A percentile compares a stretch with the other conserved stretches of the same genome.
Conservation (phyloP, 2,113 vertebrate genomes). For the Oncorhynchus masou region DNA sequence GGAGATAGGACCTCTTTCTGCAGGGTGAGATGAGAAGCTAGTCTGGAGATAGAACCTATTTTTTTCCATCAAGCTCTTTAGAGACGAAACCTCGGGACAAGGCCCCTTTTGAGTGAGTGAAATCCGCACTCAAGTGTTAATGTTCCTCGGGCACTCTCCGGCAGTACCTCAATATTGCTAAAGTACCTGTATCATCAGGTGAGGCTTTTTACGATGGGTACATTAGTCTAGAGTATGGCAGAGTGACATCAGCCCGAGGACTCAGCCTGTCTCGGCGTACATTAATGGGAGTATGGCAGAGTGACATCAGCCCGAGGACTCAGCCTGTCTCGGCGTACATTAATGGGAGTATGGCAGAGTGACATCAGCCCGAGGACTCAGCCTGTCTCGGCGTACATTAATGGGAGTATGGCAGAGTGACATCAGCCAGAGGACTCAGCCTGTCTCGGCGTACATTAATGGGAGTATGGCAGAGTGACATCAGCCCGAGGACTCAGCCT, state of each 20-base stretch:
- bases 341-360: constrained; percentile 16
- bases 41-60: not conserved
- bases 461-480: constrained; percentile 8
- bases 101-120: constrained; percentile 18
- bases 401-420: constrained; percentile 10
- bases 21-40: too few species aligned
- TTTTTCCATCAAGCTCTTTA: not conserved
- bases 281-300: constrained; percentile 25
- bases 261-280: constrained; percentile 30
- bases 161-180: constrained; percentile 20
- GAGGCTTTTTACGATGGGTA: constrained; percentile 15
- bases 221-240: constrained; percentile 8
- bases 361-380: constrained; percentile 1
- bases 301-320: not conserved
- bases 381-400: constrained; percentile 34
- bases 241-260: not conserved
- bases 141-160: constrained; percentile 41
- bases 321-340: constrained; percentile 34
- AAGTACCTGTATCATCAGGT: constrained; percentile 25
- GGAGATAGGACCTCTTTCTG: too few species aligned
- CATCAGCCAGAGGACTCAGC: constrained; percentile 12
- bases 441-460: constrained; percentile 30
- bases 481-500: constrained; percentile 16
- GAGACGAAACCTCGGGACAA: not conserved
- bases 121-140: constrained; percentile 47